Percentiles rank a stretch among this genome's conserved stretches.
These are phyloP conservation scores for Spisula solida DNA, from an alignment of 2,888 invertebrate genomes.

Conservation along the genomic window DNA sequence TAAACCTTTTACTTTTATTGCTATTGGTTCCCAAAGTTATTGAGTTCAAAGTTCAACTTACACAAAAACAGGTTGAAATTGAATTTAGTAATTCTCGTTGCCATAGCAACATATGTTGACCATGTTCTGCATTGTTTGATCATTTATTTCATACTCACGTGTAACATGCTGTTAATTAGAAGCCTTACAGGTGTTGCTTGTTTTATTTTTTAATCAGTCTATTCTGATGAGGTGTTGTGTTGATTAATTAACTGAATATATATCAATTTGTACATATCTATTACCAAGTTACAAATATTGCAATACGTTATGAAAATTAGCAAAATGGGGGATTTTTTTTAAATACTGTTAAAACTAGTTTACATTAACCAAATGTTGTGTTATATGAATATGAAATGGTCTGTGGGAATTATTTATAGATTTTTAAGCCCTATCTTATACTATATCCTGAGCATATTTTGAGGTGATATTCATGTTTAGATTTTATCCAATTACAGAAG, in stretches of 20 bases:
- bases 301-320: neutral
- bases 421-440: neutral
- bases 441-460: neutral
- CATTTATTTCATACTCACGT: conserved; percentile 6
- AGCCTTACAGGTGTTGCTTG: neutral
- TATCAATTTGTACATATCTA: conserved; percentile 2
- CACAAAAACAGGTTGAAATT: neutral
- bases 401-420: conserved; percentile 5
- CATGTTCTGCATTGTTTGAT: conserved; percentile 4
- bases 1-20: conserved; percentile 42
- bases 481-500: neutral
- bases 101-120: conserved; percentile 15
- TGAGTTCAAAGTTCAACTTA: neutral
- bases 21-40: conserved; percentile 2
- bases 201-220: conserved; percentile 14
- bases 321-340: neutral
- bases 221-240: neutral
- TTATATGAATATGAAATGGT: neutral
- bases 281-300: neutral
- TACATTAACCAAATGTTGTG: neutral
- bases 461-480: neutral
- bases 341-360: neutral
- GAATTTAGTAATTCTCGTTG: conserved; percentile 14
- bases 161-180: neutral
- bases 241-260: neutral